Conservation (phyloP, 2,797 vertebrate genomes). For the Mycteria americana region DNA sequence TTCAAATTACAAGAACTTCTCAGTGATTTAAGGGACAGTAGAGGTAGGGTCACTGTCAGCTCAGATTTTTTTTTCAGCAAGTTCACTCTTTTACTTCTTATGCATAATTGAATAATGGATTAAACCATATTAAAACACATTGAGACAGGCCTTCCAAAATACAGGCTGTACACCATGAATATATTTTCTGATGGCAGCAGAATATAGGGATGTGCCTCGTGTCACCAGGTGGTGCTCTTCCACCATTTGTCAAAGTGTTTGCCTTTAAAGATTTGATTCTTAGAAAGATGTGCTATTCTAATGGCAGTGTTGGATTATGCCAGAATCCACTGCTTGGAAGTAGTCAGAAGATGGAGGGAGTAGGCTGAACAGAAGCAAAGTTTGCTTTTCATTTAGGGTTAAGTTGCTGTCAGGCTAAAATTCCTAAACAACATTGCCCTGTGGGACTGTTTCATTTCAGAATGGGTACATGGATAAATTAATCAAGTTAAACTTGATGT, state of each 20-base stretch:
- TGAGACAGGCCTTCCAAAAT: background rate
- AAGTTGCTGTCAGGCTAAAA: background rate
- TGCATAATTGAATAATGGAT: background rate
- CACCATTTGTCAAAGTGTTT: background rate
- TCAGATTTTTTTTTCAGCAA: background rate
- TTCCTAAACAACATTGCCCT: background rate
- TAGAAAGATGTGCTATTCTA: background rate
- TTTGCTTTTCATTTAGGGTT: background rate
- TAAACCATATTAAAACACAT: background rate
- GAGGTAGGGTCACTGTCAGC: background rate
- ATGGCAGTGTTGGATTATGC: background rate
- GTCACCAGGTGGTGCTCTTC: conserved; percentile 60
- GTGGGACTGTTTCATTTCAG: background rate
- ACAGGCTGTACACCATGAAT: background rate
- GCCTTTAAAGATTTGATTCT: background rate
- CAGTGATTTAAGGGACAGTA: conserved; percentile 16
- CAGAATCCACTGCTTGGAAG: background rate
- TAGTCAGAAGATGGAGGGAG: background rate
- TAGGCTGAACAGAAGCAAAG: background rate
- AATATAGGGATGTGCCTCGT: background rate
- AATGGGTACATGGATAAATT: background rate
- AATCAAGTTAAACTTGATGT: background rate
- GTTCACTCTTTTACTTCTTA: background rate
- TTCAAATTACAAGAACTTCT: conserved; percentile 35
- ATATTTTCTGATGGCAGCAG: background rate